Conservation (phyloP, 2,113 vertebrate species). For the Onychorhynchus coronatus region DNA sequence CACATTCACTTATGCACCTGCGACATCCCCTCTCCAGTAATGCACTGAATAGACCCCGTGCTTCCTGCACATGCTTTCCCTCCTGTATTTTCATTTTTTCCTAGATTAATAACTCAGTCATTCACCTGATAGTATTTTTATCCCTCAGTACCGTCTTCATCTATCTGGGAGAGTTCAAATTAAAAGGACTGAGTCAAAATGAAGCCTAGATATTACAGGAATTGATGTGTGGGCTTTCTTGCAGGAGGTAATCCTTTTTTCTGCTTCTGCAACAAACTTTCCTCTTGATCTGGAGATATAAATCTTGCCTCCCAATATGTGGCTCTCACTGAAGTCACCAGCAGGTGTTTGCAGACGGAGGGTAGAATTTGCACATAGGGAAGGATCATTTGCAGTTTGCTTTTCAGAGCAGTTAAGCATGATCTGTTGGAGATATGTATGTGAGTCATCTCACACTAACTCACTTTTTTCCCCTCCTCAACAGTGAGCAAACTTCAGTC, state of each 20-base stretch:
- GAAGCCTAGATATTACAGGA: neutral
- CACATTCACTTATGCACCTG: fast-evolving
- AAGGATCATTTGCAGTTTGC: slow-evolving; percentile 39
- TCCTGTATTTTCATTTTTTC: neutral
- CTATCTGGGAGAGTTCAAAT: neutral
- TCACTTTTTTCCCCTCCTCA: slow-evolving; percentile 2
- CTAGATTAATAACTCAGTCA: neutral
- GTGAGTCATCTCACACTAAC: slow-evolving; percentile 48
- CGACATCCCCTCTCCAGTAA: neutral
- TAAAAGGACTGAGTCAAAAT: neutral
- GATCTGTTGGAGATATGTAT: slow-evolving; percentile 29
- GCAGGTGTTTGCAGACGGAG: slow-evolving; percentile 46
- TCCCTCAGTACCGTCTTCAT: neutral
- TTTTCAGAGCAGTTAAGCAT: slow-evolving; percentile 45
- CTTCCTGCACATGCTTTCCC: neutral
- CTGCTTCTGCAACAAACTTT: neutral
- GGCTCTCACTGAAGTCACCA: slow-evolving; percentile 31
- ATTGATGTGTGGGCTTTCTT: neutral
- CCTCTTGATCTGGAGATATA: neutral
- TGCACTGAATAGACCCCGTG: neutral
- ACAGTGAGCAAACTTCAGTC: neutral
- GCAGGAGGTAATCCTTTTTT: neutral
- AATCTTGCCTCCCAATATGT: slow-evolving; percentile 12
- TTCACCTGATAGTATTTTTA: neutral
- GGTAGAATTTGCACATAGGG: slow-evolving; percentile 47